These are phyloP conservation scores for Yponomeuta evonymella DNA, from an alignment of 2,888 invertebrate genomes.

Conservation along the genomic window DNA sequence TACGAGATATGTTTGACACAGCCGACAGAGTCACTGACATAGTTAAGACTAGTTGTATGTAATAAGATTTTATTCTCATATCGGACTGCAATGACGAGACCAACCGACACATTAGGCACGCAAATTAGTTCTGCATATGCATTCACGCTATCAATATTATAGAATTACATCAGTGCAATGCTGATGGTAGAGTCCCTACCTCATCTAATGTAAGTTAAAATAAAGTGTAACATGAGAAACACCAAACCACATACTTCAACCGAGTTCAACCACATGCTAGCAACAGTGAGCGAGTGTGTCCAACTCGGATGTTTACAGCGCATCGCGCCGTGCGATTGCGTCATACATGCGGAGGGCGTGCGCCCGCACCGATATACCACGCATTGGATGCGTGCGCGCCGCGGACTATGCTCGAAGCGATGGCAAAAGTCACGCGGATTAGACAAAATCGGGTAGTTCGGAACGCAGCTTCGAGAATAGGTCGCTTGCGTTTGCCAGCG, in stretches of 20 bases:
- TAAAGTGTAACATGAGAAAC: background rate
- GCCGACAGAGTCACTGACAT: too few relatives aligned
- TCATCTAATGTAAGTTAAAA: background rate
- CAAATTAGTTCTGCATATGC: too few relatives aligned
- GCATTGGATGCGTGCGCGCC: background rate
- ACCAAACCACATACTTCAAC: background rate
- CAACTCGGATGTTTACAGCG: slow-evolving; percentile 1
- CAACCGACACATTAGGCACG: too few relatives aligned
- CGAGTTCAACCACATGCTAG: background rate
- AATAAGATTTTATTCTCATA: too few relatives aligned
- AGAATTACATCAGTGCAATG: background rate
- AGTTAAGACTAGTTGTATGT: too few relatives aligned
- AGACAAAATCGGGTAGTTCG: background rate
- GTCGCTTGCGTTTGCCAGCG: background rate
- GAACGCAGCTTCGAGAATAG: background rate
- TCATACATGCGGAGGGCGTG: background rate
- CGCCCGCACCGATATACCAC: background rate
- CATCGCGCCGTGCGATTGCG: background rate
- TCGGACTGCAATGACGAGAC: too few relatives aligned
- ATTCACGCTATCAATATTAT: too few relatives aligned
- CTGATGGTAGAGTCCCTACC: background rate
- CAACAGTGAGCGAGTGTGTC: background rate
- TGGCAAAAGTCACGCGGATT: background rate
- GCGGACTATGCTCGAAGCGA: background rate
- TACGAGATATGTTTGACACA: too few relatives aligned